Evolutionary conservation across 2,888 invertebrate species (phyloP).

Genomic region (Drosophila fungiperda): DNA sequence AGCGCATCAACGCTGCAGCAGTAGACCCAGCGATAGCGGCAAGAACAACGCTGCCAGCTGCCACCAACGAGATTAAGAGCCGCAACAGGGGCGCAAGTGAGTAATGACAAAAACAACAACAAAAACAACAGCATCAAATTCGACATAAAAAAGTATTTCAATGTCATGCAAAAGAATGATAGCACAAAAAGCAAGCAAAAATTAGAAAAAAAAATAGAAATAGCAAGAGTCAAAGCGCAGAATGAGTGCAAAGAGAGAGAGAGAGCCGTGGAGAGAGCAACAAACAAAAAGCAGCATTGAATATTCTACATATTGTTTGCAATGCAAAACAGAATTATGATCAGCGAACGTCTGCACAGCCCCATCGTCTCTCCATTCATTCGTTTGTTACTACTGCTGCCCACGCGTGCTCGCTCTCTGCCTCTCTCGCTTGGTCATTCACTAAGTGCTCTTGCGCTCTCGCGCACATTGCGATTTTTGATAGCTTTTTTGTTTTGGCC

Average conservation of each 20-base stretch:
- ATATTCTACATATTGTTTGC: conserved; percentile 46
- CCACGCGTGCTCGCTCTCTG: conserved; percentile 12
- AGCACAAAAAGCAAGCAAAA: conserved; percentile 21
- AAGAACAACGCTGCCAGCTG: conserved; percentile 8
- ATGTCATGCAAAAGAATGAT: conserved; percentile 59
- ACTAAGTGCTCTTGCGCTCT: conserved; percentile 1
- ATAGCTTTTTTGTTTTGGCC: conserved; percentile 32
- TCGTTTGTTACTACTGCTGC: conserved; percentile 29
- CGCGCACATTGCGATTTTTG: conserved; percentile 26
- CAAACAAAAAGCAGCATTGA: conserved; percentile 50
- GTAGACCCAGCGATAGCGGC: not conserved
- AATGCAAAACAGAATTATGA: conserved; percentile 47
- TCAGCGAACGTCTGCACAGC: conserved; percentile 12
- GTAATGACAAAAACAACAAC: conserved; percentile 27
- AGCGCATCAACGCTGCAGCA: conserved; percentile 18
- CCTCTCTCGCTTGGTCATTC: conserved; percentile 1
- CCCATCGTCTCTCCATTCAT: conserved; percentile 9
- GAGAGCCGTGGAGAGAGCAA: conserved; percentile 42
- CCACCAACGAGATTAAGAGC: conserved; percentile 37
- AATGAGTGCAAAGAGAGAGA: conserved; percentile 30
- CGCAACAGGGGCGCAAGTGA: conserved; percentile 53
- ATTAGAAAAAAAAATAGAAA: conserved; percentile 14
- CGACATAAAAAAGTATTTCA: conserved; percentile 47
- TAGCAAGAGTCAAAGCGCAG: conserved; percentile 31
- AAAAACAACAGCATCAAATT: conserved; percentile 8